Base-by-base conservation (phyloP, 1,140 invertebrate genomes). In the Drosophila athabasca region DNA sequence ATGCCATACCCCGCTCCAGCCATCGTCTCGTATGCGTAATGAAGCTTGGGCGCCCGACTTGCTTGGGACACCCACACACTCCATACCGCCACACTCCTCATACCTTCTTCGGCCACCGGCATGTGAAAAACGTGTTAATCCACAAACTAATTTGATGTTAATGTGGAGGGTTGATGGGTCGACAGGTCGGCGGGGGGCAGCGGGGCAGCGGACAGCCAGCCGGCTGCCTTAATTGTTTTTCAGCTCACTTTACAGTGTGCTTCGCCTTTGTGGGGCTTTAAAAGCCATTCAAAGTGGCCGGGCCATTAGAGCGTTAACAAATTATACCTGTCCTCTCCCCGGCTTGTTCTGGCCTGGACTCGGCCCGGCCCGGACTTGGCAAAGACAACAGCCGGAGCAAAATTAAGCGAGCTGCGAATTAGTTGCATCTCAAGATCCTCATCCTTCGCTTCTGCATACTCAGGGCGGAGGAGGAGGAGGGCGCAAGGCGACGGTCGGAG, bases 41-140 rank as follows among this genome's bases (percentile, higher is more conserved):
- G 74, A 61, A 77, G 72, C 75, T 61, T 11, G 39, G 52, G 26
- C 24, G 51, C 53, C 46, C 29, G 6, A 15, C 29, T 29, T 57
- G n/a, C 31, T 26, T 13, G 31, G 19, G 35, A 39, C 35, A 39
- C 9, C 2, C 35, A 13, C 35, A 11, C 35, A 39, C 35, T 13
- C 35, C 11, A 26, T 26, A 0, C 24, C 9, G 11, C 41, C 6
- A 31, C 7, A 8, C 3, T 9, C 31, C 4, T 19, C 17, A 43
- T 35, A 3, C 11, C 50, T 7, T 39, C 19, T n/a, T 5, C 43
- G 19, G 64, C 41, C 45, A 70, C 29, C 51, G 61, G 73, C 61
- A 71, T 81, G 78, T 62, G 55, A 81, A 81, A 76, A 77, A 76
- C 78, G 78, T 81, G 78, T 81, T 81, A 81, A 81, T 81, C 78